These are phyloP conservation scores for Zenarchopterus dispar DNA, from an alignment of 2,797 vertebrate genomes.

Conservation along the genomic window DNA sequence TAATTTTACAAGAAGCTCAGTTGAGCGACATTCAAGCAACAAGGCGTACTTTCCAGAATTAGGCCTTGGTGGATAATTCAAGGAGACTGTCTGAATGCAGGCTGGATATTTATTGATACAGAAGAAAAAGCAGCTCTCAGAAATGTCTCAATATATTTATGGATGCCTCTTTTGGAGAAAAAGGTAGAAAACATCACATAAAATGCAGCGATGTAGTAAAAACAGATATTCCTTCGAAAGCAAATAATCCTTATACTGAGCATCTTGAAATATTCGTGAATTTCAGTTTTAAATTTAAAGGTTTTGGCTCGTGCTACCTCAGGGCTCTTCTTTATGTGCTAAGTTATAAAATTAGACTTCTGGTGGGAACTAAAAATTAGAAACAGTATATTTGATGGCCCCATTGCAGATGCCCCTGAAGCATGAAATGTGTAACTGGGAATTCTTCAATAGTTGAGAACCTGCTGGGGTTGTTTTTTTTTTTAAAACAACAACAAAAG, in stretches of 20 bases:
- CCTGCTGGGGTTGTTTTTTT: constrained; percentile 43
- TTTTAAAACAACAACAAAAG: no score
- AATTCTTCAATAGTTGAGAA: constrained; percentile 32
- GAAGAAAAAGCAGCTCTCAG: constrained; percentile 30
- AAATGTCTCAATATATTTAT: constrained; percentile 14
- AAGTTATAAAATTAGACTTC: no score
- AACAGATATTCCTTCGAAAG: constrained; percentile 27
- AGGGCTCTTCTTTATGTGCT: no score
- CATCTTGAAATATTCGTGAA: background rate
- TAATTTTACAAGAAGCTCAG: constrained; percentile 56
- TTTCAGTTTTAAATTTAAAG: no score
- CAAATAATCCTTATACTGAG: constrained; percentile 14
- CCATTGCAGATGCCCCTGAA: no score
- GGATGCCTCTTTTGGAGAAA: constrained; percentile 19
- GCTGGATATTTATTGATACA: constrained; percentile 43
- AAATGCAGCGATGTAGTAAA: background rate
- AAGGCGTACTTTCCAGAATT: constrained; percentile 49
- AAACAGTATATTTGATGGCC: no score
- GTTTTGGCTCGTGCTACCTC: no score
- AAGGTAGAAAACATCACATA: no score
- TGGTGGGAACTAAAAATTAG: no score
- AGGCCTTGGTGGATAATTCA: constrained; percentile 37
- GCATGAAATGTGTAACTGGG: no score
- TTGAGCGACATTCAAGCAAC: constrained; percentile 59
- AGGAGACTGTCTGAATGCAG: constrained; percentile 38